These are phyloP conservation scores for Adelognathus sp. DNA, from an alignment of 2,888 invertebrate genomes.

Conservation along the genomic window DNA sequence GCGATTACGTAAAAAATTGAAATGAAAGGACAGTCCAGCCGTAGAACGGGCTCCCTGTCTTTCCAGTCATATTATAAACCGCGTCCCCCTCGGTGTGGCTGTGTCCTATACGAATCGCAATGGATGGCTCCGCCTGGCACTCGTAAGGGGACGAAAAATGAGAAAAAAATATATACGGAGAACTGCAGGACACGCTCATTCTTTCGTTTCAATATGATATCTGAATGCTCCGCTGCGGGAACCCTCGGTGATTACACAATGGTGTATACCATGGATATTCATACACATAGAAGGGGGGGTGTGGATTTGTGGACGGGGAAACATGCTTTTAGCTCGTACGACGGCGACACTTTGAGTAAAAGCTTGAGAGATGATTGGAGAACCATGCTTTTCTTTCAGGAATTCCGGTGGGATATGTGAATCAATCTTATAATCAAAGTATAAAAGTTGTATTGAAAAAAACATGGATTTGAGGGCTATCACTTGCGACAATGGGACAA, in stretches of 20 bases:
- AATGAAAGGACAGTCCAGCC: conserved; percentile 54
- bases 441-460: conserved; percentile 16
- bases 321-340: conserved; percentile 25
- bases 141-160: conserved; percentile 28
- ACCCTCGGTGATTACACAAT: conserved; percentile 50
- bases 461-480: background rate
- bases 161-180: conserved; percentile 26
- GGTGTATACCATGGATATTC: conserved; percentile 8
- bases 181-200: conserved; percentile 47
- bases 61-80: conserved; percentile 43
- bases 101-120: conserved; percentile 43
- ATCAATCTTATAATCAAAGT: conserved; percentile 19
- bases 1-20: conserved; percentile 57
- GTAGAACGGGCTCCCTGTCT: conserved; percentile 24
- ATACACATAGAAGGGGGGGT: conserved; percentile 25
- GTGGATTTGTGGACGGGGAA: conserved; percentile 39
- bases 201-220: conserved; percentile 58
- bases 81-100: conserved; percentile 35
- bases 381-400: conserved; percentile 39
- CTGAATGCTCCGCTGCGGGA: conserved; percentile 54
- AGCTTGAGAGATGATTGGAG: conserved; percentile 35
- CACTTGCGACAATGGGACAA: background rate
- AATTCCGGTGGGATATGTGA: conserved; percentile 31
- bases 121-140: conserved; percentile 21
- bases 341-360: conserved; percentile 42